A percentile compares a stretch with the other conserved stretches of the same genome.
phyloP scores from a whole-genome alignment of 1,140 invertebrate genomes.

The Panagrolaimus sp. region DNA sequence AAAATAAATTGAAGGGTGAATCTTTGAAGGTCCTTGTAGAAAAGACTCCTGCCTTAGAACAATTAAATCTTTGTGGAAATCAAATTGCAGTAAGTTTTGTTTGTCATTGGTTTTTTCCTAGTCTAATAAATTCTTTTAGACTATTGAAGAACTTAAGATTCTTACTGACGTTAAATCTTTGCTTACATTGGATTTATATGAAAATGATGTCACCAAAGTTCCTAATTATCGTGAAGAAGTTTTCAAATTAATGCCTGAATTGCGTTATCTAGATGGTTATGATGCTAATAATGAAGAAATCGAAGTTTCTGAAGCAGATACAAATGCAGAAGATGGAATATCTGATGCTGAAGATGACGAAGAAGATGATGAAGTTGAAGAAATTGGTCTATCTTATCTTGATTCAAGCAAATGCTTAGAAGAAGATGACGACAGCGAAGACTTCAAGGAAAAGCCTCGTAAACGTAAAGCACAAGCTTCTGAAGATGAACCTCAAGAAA shows the following conservation, averaged over 20 bases:
- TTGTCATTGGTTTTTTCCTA: no score
- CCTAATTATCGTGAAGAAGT: background rate
- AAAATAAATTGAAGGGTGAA: background rate
- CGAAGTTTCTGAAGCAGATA: background rate
- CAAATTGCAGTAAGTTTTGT: background rate
- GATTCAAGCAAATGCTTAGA: constrained; percentile 1
- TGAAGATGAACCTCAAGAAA: background rate
- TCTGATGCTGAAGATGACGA: background rate
- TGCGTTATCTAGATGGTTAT: background rate
- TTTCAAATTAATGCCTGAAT: background rate
- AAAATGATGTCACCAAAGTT: background rate
- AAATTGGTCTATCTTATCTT: background rate
- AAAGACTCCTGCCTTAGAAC: background rate
- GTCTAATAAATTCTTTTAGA: background rate
- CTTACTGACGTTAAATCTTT: background rate
- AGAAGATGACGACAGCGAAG: constrained; percentile 4
- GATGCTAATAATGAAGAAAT: background rate
- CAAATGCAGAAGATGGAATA: background rate
- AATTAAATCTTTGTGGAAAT: background rate
- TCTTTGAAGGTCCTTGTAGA: background rate
- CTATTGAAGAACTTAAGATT: background rate
- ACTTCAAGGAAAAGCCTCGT: background rate
- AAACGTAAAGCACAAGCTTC: background rate
- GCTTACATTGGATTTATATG: background rate
- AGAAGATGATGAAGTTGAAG: background rate